Evolutionary conservation across 2,113 vertebrate species (phyloP).

Genomic region (Calypte anna): DNA sequence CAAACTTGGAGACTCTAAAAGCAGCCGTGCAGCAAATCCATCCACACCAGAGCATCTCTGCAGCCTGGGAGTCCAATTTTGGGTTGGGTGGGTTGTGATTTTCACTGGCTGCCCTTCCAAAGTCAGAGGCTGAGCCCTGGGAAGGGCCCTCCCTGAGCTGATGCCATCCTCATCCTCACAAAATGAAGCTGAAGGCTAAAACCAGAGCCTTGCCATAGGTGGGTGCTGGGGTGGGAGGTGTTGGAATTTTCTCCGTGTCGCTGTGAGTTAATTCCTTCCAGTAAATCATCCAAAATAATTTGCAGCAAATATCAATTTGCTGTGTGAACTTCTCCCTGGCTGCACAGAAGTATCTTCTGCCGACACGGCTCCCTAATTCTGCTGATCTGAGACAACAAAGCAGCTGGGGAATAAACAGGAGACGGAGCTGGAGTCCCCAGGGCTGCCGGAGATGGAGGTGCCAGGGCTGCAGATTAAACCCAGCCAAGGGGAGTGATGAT

Average conservation of each 20-base stretch:
- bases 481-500: constrained; percentile 53
- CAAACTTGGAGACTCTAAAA: not conserved
- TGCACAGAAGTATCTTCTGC: constrained; percentile 63
- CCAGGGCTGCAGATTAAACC: constrained; percentile 53
- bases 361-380: constrained; percentile 59
- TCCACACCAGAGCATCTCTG: fast-evolving
- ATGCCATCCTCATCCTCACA: not conserved
- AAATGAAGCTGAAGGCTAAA: fast-evolving
- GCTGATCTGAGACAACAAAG: constrained; percentile 67
- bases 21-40: fast-evolving
- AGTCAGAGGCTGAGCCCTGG: not conserved
- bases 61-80: too few relatives aligned
- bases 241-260: constrained; percentile 44
- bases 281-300: constrained; percentile 74
- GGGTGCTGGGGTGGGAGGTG: not conserved
- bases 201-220: fast-evolving
- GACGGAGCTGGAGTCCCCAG: constrained; percentile 38
- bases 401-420: constrained; percentile 68
- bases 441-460: constrained; percentile 43
- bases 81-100: too few relatives aligned
- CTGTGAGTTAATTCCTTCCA: constrained; percentile 68
- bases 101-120: too few relatives aligned
- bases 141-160: fast-evolving
- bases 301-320: constrained; percentile 60
- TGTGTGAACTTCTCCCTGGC: constrained; percentile 62